A percentile compares a stretch with the other conserved stretches of the same genome.
These are phyloP conservation scores for Poeciliopsis prolifica DNA, from an alignment of 2,113 vertebrate genomes.

Conservation along the genomic window DNA sequence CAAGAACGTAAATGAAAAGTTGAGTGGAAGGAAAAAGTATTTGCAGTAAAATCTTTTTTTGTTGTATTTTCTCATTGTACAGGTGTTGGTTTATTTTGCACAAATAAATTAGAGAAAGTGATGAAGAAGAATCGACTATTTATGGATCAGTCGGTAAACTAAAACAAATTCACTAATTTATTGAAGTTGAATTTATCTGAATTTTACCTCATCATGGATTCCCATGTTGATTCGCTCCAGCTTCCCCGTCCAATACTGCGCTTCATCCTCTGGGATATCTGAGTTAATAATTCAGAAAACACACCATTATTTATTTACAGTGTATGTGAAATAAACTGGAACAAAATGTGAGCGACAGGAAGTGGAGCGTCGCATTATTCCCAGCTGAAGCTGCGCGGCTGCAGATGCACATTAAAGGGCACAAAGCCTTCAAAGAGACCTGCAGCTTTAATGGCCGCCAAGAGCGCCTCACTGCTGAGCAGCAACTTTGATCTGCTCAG, in stretches of 20 bases:
- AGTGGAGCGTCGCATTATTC: no score
- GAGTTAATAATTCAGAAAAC: slow-evolving; percentile 7
- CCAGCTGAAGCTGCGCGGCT: slow-evolving; percentile 20
- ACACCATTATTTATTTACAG: slow-evolving; percentile 36
- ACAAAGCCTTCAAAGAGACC: slow-evolving; percentile 74
- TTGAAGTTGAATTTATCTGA: no score
- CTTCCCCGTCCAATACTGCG: slow-evolving; percentile 94
- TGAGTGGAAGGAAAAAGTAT: no score
- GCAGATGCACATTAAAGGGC: slow-evolving; percentile 63
- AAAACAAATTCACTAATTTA: no score
- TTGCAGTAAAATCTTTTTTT: no score
- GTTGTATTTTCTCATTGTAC: no score
- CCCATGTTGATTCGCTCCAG: slow-evolving; percentile 90
- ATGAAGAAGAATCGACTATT: no score
- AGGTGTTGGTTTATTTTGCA: no score
- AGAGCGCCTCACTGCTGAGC: slow-evolving; percentile 27
- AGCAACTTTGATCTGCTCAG: slow-evolving; percentile 53
- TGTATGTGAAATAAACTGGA: not conserved
- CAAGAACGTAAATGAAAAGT: no score
- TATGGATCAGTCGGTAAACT: no score
- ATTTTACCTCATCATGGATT: slow-evolving; percentile 86
- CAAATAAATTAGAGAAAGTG: no score
- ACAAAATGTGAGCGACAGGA: not conserved
- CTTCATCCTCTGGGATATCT: slow-evolving; percentile 99
- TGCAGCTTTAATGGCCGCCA: slow-evolving; percentile 59